Base-by-base conservation (phyloP, 2,113 vertebrate genomes). In the Paratilapia polleni region DNA sequence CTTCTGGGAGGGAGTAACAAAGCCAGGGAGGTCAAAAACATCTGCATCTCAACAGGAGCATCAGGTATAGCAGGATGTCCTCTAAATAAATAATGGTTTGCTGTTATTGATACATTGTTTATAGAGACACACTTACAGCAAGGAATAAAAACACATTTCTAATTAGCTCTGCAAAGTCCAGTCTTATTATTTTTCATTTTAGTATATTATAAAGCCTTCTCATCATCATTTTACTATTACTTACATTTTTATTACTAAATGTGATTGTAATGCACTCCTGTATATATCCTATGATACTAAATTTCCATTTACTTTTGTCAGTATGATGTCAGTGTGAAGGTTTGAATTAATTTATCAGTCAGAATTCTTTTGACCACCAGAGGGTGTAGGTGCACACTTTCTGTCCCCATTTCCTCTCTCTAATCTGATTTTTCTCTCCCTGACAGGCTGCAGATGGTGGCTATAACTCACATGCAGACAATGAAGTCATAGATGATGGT, bases 1-100 rank as follows among this genome's bases (percentile, higher is more conserved):
- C 2, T 95, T 96, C 66, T 95, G 96, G 96, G 93, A 96, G 4
- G 91, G 89, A 78, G 93, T 93, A 5, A 87, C 81, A 6, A 95
- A 94, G 74, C 94, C 91, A 79, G 86, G 77, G 1, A 78, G 4
- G 17, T 61, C 86, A 47, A 88, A 85, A 36, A 1, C 80, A 1
- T 11, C 89, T 19, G 73, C 80, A 57, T 81, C 89, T 38, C 73
- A 94, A 76, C 83, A 91, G 57, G 84, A 87, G 0, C 36, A 76
- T 57, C 58, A 90, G 93, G 94, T 95, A 87, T 1, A 38, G 20
- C 78, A 58, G 31, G 64, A 22, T 13, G 49, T 73, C 43, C 7
- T 31, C 26, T 15, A 52, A 52, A 19, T 52, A 19, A 49, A 52
- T 19, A 52, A 19, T 52, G 17, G 15, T 19, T 52, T 49, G 5